Conservation (phyloP, 2,888 invertebrate species). For the Physocephala rufipes region DNA sequence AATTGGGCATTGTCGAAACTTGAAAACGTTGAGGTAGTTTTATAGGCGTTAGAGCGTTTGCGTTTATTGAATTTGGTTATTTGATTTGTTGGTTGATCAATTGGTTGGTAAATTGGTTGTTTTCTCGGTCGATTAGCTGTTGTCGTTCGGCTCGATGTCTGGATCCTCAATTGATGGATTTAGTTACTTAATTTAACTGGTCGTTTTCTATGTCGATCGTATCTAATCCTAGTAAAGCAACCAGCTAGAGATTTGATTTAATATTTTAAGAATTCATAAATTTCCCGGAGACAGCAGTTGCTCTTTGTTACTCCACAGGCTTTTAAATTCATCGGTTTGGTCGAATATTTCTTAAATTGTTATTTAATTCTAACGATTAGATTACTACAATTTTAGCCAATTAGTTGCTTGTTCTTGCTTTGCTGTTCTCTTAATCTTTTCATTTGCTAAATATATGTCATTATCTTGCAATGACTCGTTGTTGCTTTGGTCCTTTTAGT, state of each 20-base stretch:
- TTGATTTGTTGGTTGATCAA: not conserved
- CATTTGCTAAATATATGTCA: no score
- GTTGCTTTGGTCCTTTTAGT: no score
- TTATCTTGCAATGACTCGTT: no score
- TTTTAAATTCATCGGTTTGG: not conserved
- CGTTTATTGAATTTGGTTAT: not conserved
- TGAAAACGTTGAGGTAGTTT: not conserved
- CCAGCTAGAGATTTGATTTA: not conserved
- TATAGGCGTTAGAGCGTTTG: not conserved
- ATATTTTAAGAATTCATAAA: no score
- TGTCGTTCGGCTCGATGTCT: no score
- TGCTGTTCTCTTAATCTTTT: no score
- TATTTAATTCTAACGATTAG: not conserved
- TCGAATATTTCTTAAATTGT: not conserved
- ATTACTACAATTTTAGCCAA: no score
- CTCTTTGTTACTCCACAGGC: not conserved
- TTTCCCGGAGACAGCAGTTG: no score
- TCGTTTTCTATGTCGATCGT: not conserved
- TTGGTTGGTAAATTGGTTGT: not conserved
- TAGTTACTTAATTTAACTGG: no score
- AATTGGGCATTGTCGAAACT: not conserved
- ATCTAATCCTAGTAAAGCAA: not conserved
- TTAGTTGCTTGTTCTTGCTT: no score
- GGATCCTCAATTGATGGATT: no score
- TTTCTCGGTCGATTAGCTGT: constrained; percentile 1